Conservation (phyloP, 2,888 invertebrate genomes). For the Venusia cambrica region DNA sequence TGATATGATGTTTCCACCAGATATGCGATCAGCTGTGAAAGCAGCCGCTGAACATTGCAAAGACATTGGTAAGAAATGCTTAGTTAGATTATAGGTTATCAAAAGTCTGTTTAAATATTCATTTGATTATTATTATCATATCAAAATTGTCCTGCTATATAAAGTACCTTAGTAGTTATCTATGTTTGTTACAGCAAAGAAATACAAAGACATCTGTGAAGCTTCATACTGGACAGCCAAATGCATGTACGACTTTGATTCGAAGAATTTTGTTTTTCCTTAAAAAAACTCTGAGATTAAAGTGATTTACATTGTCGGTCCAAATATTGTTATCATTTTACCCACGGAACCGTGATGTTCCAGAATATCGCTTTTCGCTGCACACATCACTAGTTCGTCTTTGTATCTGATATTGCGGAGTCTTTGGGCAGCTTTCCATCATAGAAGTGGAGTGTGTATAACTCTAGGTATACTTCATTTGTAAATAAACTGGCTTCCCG, state of each 20-base stretch:
- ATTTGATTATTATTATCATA: neutral
- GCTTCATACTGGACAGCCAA: constrained; percentile 64
- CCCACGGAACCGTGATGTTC: no score
- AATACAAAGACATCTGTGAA: constrained; percentile 67
- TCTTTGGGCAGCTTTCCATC: no score
- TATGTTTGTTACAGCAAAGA: constrained; percentile 55
- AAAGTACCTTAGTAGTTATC: constrained; percentile 4
- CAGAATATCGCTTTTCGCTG: no score
- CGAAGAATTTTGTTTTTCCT: constrained; percentile 62
- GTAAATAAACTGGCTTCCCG: no score
- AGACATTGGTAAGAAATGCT: constrained; percentile 54
- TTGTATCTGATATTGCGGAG: no score
- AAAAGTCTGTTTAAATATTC: constrained; percentile 18
- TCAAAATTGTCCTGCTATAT: no score
- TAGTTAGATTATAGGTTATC: no score
- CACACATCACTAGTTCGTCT: no score
- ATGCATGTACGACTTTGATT: constrained; percentile 65
- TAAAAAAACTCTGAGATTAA: constrained; percentile 28
- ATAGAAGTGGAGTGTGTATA: no score
- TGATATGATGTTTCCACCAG: constrained; percentile 62
- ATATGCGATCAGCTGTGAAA: constrained; percentile 55
- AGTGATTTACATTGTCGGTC: no score
- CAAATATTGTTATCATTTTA: no score
- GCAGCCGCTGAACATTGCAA: constrained; percentile 52
- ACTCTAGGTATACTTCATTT: no score